phyloP scores from a whole-genome alignment of 2,888 invertebrate species.

The Nomada ruficornis region DNA sequence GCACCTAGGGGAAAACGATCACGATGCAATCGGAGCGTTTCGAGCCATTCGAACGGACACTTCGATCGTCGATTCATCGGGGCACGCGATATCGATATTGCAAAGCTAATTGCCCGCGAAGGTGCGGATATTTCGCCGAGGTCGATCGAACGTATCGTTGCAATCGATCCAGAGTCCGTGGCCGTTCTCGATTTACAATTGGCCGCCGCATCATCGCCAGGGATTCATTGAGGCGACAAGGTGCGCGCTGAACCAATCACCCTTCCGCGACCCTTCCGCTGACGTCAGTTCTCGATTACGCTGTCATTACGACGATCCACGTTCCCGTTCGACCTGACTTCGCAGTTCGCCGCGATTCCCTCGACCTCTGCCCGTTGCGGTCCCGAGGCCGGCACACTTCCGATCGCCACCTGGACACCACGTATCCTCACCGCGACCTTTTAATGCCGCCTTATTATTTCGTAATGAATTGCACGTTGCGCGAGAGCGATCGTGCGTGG shows the following conservation, averaged over 20 bases:
- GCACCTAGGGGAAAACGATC: too few species aligned
- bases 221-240: conserved; percentile 35
- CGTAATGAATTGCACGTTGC: not conserved
- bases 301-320: conserved; percentile 44
- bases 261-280: conserved; percentile 30
- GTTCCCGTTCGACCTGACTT: conserved; percentile 20
- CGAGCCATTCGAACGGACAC: not conserved
- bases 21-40: not conserved
- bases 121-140: not conserved
- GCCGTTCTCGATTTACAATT: conserved; percentile 27
- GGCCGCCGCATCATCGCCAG: conserved; percentile 40
- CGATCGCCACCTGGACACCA: conserved; percentile 3
- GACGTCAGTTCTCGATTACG: conserved; percentile 51
- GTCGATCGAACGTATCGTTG: conserved; percentile 6
- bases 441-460: not conserved
- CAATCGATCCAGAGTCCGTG: conserved; percentile 10
- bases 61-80: not conserved
- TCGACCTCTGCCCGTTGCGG: not conserved
- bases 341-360: conserved; percentile 11
- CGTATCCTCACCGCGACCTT: too few species aligned
- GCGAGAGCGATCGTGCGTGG: too few species aligned
- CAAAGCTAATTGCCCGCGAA: conserved; percentile 16
- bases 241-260: conserved; percentile 25
- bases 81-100: not conserved
- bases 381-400: conserved; percentile 41